phyloP scores from a whole-genome alignment of 2,797 vertebrate species.

The Oreortyx pictus region DNA sequence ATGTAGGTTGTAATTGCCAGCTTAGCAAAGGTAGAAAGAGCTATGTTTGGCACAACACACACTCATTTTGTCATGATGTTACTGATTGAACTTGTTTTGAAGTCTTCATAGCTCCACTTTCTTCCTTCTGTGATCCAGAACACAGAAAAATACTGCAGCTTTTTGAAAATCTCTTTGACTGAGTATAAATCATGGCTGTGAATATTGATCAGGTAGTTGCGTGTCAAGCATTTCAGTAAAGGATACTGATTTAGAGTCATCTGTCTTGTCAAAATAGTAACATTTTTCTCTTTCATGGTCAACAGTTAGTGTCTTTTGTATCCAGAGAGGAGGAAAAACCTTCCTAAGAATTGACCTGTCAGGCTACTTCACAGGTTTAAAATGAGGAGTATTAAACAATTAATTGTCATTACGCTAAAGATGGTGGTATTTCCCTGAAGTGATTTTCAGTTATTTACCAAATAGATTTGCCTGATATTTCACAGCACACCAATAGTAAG shows the following conservation, averaged over 20 bases:
- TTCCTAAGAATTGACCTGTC: not conserved
- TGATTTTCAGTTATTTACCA: no score
- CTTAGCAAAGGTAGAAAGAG: not conserved
- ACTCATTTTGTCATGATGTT: not conserved
- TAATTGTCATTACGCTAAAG: not conserved
- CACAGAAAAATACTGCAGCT: not conserved
- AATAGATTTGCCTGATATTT: not conserved
- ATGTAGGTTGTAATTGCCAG: not conserved
- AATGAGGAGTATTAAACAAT: not conserved
- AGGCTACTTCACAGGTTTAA: not conserved
- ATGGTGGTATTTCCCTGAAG: not conserved
- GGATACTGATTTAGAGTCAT: not conserved
- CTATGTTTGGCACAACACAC: not conserved
- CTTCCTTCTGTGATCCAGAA: not conserved
- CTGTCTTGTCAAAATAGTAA: not conserved
- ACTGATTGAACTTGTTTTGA: not conserved
- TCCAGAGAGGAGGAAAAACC: not conserved
- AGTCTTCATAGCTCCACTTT: not conserved
- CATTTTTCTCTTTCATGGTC: not conserved
- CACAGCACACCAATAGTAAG: not conserved
- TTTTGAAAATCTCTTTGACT: not conserved
- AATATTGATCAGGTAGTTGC: not conserved
- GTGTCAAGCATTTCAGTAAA: not conserved
- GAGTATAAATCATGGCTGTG: not conserved
- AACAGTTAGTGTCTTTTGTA: not conserved